Base-by-base conservation (phyloP, 2,888 invertebrate genomes). In the Eucera pruinosa region DNA sequence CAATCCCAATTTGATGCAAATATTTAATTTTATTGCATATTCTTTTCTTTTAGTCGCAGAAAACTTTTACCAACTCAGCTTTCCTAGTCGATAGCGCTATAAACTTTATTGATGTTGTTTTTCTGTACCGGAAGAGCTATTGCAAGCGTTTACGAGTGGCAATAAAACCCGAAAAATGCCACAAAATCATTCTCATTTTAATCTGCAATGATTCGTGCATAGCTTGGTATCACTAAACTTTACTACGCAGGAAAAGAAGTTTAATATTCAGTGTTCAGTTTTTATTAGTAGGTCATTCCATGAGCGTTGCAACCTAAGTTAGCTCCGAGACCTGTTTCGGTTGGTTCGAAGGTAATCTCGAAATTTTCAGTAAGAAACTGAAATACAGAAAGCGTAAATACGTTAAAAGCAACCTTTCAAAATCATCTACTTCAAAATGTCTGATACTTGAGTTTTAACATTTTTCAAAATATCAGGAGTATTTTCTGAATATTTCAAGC, bases 91-190 rank as follows among this genome's bases (percentile, higher is more conserved):
- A 36, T 33, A 54, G 20, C 4, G 5, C 11, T 54, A 50, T 30
- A 54, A 33, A 54, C 13, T 54, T 54, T 54, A 54, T 33, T 11
- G 33, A 54, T 30, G 50, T 50, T 50, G 50, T 50, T 30, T 33
- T 33, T 33, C n/a, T 52, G 48, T 52, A 52, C n/a, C 18, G 52
- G 11, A 2, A 20, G 33, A 18, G 0, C 52, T 33, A n/a, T 18
- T 20, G 9, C n/a, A 30, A 25, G 9, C n/a, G n/a, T 54, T 54
- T 54, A 33, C 52, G 33, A 54, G 11, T 33, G 20, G 18, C 18
- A 54, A 13, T 54, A 54, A 54, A 54, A 33, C 6, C 33, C 13
- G 13, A n/a, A 1, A 54, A 11, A 5, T 9, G 33, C 18, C 9
- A 33, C 33, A 33, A 54, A 54, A 33, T 18, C 13, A 18, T n/a